Conservation (phyloP, 2,888 invertebrate genomes). For the Pyrgus malvae region DNA sequence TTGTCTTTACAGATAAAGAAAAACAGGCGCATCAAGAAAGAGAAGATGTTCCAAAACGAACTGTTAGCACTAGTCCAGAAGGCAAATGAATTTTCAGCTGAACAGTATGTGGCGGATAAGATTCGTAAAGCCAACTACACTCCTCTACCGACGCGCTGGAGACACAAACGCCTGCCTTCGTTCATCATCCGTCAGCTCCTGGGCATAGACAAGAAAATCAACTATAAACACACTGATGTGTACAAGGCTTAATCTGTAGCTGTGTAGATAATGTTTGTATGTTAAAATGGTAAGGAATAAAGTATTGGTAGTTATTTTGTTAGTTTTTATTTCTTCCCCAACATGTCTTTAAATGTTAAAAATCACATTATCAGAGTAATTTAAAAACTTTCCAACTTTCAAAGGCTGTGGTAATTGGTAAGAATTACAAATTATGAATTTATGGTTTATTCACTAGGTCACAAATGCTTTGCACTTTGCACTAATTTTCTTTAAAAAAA, state of each 20-base stretch:
- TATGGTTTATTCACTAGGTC: too few species aligned
- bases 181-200: constrained; percentile 85
- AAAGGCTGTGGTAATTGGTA: too few species aligned
- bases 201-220: constrained; percentile 81
- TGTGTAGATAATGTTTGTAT: neutral
- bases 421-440: too few species aligned
- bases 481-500: too few species aligned
- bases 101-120: constrained; percentile 85
- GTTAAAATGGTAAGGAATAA: constrained; percentile 12
- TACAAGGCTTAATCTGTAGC: constrained; percentile 58
- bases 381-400: too few species aligned
- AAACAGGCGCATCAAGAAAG: constrained; percentile 87
- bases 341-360: too few species aligned
- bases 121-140: constrained; percentile 83
- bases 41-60: constrained; percentile 88
- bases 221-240: constrained; percentile 71
- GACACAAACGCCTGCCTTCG: constrained; percentile 84
- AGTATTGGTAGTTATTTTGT: too few species aligned
- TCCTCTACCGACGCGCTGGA: constrained; percentile 80
- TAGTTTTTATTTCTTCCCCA: too few species aligned
- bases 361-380: too few species aligned
- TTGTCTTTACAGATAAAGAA: constrained; percentile 79
- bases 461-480: too few species aligned
- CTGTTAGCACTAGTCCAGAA: constrained; percentile 85
- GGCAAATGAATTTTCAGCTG: constrained; percentile 89